Conservation (phyloP, 2,888 invertebrate genomes). For the Lycocerus yunnanus region DNA sequence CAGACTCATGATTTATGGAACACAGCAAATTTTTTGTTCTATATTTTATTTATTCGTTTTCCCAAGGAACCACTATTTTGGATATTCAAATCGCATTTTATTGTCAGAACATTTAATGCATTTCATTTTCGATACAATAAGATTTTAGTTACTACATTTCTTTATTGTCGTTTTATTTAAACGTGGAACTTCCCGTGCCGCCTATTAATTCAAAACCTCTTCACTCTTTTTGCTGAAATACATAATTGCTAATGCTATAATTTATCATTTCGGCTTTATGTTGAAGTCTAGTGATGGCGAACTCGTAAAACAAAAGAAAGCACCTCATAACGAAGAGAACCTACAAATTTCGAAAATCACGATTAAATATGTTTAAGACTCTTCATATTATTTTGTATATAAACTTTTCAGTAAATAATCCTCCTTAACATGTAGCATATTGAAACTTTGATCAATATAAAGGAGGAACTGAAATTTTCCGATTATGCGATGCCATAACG, state of each 20-base stretch:
- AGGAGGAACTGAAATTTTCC: not conserved
- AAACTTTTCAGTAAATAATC: not conserved
- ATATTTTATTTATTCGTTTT: not conserved
- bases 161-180: not conserved
- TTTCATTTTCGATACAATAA: not conserved
- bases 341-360: not conserved
- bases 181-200: no score
- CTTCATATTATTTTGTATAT: not conserved
- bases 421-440: not conserved
- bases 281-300: no score
- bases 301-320: not conserved
- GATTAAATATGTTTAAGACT: not conserved
- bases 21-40: not conserved
- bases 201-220: not conserved
- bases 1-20: constrained; percentile 1
- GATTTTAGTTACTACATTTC: not conserved
- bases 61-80: not conserved
- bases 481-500: not conserved
- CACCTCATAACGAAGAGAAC: not conserved
- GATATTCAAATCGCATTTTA: not conserved
- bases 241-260: not conserved
- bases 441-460: not conserved
- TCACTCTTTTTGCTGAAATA: not conserved
- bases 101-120: not conserved
- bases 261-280: not conserved